These are phyloP conservation scores for Columbina picui DNA, from an alignment of 2,113 vertebrate genomes.

Conservation along the genomic window DNA sequence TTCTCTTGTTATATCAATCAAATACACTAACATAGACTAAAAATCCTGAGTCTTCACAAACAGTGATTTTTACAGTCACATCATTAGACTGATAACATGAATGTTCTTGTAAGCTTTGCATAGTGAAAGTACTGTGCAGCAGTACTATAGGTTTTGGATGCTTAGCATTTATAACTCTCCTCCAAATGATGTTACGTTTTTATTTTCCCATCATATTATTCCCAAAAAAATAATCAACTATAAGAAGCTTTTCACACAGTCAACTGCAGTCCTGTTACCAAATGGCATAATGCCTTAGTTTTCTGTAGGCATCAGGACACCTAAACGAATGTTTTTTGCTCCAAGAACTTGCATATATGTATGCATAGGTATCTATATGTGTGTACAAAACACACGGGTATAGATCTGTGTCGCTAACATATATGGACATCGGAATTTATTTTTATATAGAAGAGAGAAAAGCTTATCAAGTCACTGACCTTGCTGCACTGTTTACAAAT, in stretches of 20 bases:
- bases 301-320: conserved; percentile 8
- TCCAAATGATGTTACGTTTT: not conserved
- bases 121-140: not conserved
- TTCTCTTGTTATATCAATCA: not conserved
- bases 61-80: not conserved
- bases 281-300: conserved; percentile 25
- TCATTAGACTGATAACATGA: not conserved
- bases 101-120: not conserved
- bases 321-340: conserved; percentile 5
- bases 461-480: not conserved
- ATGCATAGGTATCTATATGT: not conserved
- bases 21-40: not conserved
- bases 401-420: not conserved
- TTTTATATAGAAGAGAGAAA: not conserved
- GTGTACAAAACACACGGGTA: not conserved
- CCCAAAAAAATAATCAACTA: conserved; percentile 22
- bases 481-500: not conserved
- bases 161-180: not conserved
- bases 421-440: not conserved
- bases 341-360: not conserved
- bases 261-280: conserved; percentile 35
- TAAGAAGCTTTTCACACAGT: conserved; percentile 19
- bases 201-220: conserved; percentile 36
- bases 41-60: not conserved
- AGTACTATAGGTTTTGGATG: not conserved